Evolutionary conservation across 1,140 invertebrate species (phyloP).

Genomic region (Thrips palmi): DNA sequence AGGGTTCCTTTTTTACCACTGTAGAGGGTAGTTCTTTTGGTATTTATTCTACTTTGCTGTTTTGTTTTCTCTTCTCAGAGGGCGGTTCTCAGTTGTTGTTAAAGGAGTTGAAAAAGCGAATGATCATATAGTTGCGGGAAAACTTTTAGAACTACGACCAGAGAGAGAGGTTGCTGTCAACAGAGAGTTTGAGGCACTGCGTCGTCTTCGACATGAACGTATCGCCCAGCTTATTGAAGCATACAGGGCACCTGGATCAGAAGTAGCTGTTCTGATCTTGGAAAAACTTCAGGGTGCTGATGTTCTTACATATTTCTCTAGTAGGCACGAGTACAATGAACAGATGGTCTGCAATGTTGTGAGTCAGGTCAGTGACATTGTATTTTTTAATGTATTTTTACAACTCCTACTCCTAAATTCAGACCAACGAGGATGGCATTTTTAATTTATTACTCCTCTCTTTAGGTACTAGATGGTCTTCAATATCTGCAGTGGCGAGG

Average conservation of each 20-base stretch:
- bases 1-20: not conserved
- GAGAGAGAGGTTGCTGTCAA: slow-evolving; percentile 44
- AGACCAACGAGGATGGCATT: too few species aligned
- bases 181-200: slow-evolving; percentile 64
- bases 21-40: not conserved
- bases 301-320: slow-evolving; percentile 70
- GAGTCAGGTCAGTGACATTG: slow-evolving; percentile 46
- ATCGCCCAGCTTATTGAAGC: slow-evolving; percentile 56
- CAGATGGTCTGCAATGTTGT: slow-evolving; percentile 73
- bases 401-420: too few species aligned
- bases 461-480: slow-evolving; percentile 59
- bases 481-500: slow-evolving; percentile 89
- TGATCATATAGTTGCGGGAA: slow-evolving; percentile 55
- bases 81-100: slow-evolving; percentile 66
- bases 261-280: slow-evolving; percentile 52
- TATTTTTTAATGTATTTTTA: not conserved
- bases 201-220: slow-evolving; percentile 64
- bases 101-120: slow-evolving; percentile 60
- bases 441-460: slow-evolving; percentile 10
- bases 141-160: slow-evolving; percentile 51
- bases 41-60: slow-evolving; percentile 5
- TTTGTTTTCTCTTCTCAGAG: slow-evolving; percentile 29
- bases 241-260: slow-evolving; percentile 30
- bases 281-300: slow-evolving; percentile 86
- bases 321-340: slow-evolving; percentile 73